Conservation (phyloP, 2,888 invertebrate species). For the Pristionchus japonicus region DNA sequence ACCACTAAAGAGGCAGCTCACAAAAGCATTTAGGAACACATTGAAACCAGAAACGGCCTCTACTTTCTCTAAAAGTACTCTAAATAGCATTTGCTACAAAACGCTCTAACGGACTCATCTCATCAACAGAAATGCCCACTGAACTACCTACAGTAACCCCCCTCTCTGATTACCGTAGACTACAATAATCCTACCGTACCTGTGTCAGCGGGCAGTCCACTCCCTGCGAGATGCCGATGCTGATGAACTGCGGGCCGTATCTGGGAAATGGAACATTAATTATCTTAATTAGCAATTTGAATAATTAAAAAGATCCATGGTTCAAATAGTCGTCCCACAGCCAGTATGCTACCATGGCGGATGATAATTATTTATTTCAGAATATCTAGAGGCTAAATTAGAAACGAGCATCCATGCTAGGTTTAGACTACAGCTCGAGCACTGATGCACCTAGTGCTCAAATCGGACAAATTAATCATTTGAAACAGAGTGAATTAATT, state of each 20-base stretch:
- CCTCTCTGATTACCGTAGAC: background rate
- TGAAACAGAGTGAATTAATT: too few relatives aligned
- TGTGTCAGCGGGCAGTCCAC: constrained; percentile 68
- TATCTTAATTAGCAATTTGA: too few relatives aligned
- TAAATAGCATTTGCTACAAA: too few relatives aligned
- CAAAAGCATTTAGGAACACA: too few relatives aligned
- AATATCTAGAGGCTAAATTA: background rate
- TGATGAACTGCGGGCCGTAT: constrained; percentile 66
- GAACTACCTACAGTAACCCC: background rate
- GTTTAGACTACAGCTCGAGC: background rate
- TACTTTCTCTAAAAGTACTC: too few relatives aligned
- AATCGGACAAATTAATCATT: too few relatives aligned
- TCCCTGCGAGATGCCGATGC: constrained; percentile 66
- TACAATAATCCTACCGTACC: background rate
- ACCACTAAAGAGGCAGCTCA: too few relatives aligned
- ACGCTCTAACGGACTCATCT: too few relatives aligned
- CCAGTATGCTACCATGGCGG: too few relatives aligned
- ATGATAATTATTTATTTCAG: background rate
- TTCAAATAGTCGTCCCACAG: too few relatives aligned
- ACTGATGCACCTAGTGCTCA: background rate
- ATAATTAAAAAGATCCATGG: too few relatives aligned
- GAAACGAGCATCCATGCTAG: background rate
- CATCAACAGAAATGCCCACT: background rate
- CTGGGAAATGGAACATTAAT: constrained; percentile 49
- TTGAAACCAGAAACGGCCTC: too few relatives aligned